Conservation (phyloP, 2,797 vertebrate species). For the Pseudomugil gertrudae region DNA sequence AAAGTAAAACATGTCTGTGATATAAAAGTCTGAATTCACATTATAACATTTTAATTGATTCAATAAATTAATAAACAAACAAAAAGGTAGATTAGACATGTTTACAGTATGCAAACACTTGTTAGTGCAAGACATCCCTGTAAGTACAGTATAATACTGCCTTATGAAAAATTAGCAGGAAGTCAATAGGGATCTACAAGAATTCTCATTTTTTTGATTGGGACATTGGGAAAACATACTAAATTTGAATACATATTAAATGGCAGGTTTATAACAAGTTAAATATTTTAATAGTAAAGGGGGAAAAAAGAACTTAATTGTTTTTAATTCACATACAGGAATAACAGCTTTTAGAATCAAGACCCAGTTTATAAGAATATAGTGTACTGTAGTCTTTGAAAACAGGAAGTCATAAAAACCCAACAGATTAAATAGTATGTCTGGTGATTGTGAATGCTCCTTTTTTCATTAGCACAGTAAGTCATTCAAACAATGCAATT, state of each 20-base stretch:
- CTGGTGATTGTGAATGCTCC: slow-evolving; percentile 32
- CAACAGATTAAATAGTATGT: neutral
- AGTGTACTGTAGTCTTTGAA: neutral
- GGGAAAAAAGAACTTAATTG: slow-evolving; percentile 1
- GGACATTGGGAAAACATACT: slow-evolving; percentile 2
- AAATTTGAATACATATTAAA: slow-evolving; percentile 6
- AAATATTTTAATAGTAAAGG: neutral
- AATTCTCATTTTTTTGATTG: slow-evolving; percentile 10
- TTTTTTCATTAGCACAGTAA: slow-evolving; percentile 10
- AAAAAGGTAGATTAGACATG: slow-evolving; percentile 41
- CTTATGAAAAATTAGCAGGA: slow-evolving; percentile 45
- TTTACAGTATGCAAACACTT: slow-evolving; percentile 57
- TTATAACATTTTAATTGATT: slow-evolving; percentile 63
- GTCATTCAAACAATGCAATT: slow-evolving; percentile 19
- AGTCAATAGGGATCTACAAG: neutral
- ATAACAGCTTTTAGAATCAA: neutral
- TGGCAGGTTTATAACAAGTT: neutral
- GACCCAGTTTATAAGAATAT: slow-evolving; percentile 12
- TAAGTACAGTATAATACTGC: slow-evolving; percentile 71
- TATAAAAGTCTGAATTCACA: neutral
- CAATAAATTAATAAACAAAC: slow-evolving; percentile 60
- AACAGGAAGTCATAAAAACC: neutral
- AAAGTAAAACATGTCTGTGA: neutral
- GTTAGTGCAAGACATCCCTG: slow-evolving; percentile 56
- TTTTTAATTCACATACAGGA: neutral